Percentiles rank a stretch among this genome's conserved stretches.
Evolutionary conservation across 2,888 invertebrate genomes (phyloP).

Genomic region (Neoitamus cyanurus): DNA sequence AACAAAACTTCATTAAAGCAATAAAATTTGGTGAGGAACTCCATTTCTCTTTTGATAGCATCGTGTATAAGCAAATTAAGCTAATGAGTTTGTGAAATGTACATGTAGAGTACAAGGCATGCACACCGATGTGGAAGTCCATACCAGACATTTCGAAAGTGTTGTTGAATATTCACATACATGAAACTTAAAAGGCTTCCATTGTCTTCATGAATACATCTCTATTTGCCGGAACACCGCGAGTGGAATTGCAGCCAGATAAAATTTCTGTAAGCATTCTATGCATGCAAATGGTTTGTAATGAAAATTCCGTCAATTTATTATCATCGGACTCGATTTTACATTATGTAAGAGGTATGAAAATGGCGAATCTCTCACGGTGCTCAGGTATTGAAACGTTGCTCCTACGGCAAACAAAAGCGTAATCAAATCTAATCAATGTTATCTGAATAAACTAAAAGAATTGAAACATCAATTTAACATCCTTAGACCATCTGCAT

Average conservation of each 20-base stretch:
- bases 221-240: neutral
- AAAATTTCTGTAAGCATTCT: neutral
- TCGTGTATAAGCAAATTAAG: neutral
- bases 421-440: constrained; percentile 22
- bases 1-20: neutral
- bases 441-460: constrained; percentile 11
- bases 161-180: neutral
- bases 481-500: constrained; percentile 31
- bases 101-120: neutral
- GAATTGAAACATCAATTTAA: constrained; percentile 32
- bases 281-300: neutral
- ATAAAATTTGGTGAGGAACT: neutral
- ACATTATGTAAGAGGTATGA: neutral
- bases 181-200: neutral
- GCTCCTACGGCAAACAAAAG: neutral
- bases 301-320: constrained; percentile 11
- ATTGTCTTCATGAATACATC: neutral
- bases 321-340: neutral
- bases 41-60: neutral
- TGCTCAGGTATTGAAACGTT: neutral
- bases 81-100: neutral
- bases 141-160: neutral
- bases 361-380: neutral
- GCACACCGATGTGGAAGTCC: neutral
- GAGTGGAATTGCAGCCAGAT: neutral